Evolutionary conservation across 1,140 invertebrate genomes (phyloP).

Genomic region (Mactra quadrangularis): DNA sequence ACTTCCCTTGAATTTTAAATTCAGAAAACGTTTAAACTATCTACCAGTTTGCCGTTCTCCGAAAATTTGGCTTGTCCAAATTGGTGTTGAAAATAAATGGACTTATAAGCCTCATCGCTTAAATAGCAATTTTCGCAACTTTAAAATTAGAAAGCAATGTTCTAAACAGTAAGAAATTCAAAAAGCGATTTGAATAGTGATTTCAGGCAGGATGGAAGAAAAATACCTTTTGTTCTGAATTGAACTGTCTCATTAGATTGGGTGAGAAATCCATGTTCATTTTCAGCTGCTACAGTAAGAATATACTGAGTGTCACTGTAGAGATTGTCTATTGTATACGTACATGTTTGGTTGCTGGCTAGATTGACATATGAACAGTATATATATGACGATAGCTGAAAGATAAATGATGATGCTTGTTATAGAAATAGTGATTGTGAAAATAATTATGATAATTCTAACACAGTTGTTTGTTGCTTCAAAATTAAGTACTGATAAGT

Average conservation of each 20-base stretch:
- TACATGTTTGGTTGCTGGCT: constrained; percentile 47
- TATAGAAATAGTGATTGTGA: not conserved
- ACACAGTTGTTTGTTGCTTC: not conserved
- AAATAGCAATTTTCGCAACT: too few species aligned
- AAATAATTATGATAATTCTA: not conserved
- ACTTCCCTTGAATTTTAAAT: too few species aligned
- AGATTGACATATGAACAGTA: constrained; percentile 4
- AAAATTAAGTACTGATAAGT: not conserved
- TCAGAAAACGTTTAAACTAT: too few species aligned
- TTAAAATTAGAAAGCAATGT: too few species aligned
- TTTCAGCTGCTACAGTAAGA: constrained; percentile 6
- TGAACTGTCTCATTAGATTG: not conserved
- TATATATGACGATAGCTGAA: constrained; percentile 8
- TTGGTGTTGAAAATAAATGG: too few species aligned
- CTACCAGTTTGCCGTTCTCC: too few species aligned
- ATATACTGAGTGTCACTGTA: constrained; percentile 19
- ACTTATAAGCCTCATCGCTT: too few species aligned
- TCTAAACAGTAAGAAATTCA: too few species aligned
- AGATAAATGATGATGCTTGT: not conserved
- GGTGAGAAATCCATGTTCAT: not conserved
- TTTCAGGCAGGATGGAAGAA: too few species aligned
- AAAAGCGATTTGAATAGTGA: too few species aligned
- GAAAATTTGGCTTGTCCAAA: too few species aligned
- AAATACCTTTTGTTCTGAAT: constrained; percentile 32
- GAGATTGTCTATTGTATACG: not conserved